Evolutionary conservation across 2,888 invertebrate species (phyloP).

Genomic region (Volucella zonaria): DNA sequence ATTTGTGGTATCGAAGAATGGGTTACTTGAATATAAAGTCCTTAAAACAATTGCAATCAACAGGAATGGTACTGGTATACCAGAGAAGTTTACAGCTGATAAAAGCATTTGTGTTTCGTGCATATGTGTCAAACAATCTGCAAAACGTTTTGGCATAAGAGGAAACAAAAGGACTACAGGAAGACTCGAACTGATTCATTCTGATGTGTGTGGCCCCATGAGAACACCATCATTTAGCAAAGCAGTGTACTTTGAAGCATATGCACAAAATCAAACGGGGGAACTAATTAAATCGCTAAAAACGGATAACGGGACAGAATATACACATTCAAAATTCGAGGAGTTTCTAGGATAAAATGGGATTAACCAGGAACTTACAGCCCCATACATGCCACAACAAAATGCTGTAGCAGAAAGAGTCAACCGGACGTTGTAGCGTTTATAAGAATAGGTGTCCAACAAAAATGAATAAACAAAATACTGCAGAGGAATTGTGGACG

Average conservation of each 20-base stretch:
- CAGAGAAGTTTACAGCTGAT: slow-evolving; percentile 8
- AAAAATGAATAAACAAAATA: no score
- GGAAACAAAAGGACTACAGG: no score
- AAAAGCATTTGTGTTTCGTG: slow-evolving; percentile 22
- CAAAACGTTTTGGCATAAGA: no score
- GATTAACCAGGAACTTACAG: no score
- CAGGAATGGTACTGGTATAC: slow-evolving; percentile 41
- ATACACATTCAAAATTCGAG: slow-evolving; percentile 23
- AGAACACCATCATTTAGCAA: no score
- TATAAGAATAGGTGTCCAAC: no score
- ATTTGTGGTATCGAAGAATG: slow-evolving; percentile 38
- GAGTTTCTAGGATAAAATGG: slow-evolving; percentile 13
- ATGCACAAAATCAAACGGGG: slow-evolving; percentile 29
- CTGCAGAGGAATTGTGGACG: neutral
- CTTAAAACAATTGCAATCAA: slow-evolving; percentile 27
- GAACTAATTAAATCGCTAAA: slow-evolving; percentile 39
- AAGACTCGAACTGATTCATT: no score
- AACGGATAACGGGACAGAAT: slow-evolving; percentile 41
- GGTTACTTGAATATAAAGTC: slow-evolving; percentile 6
- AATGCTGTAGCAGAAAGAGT: no score
- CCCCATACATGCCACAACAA: no score
- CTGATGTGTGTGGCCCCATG: no score
- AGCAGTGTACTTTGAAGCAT: slow-evolving; percentile 18
- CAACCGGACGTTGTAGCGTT: no score
- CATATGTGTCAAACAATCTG: slow-evolving; percentile 20